Conservation (phyloP, 2,888 invertebrate species). For the Pherbina coryleti region DNA sequence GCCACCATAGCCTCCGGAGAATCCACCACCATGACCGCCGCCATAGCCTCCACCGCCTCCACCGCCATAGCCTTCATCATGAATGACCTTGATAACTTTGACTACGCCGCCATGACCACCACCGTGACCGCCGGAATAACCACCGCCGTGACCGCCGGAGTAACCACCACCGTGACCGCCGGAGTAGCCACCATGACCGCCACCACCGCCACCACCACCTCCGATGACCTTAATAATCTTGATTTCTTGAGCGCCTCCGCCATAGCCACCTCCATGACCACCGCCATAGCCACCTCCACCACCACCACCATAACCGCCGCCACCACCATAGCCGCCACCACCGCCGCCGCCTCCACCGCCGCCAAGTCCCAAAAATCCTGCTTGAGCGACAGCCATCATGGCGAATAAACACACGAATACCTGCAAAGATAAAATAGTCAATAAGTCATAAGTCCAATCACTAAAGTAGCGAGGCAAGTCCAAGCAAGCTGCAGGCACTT, state of each 20-base stretch:
- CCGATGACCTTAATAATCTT: constrained; percentile 39
- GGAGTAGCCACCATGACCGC: constrained; percentile 30
- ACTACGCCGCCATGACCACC: constrained; percentile 35
- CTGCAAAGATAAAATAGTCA: constrained; percentile 40
- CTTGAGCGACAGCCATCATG: constrained; percentile 45
- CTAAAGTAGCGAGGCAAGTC: background rate
- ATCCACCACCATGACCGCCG: constrained; percentile 37
- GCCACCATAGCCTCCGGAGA: constrained; percentile 12
- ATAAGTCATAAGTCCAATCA: too few species aligned
- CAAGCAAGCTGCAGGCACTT: background rate
- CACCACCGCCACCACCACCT: constrained; percentile 36
- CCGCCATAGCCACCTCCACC: constrained; percentile 31
- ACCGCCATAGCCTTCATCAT: constrained; percentile 42
- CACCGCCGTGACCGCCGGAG: constrained; percentile 36
- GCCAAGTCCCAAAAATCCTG: constrained; percentile 45
- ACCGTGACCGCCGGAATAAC: constrained; percentile 37
- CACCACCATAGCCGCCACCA: constrained; percentile 33
- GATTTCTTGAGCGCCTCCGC: constrained; percentile 37
- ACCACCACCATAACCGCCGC: constrained; percentile 17
- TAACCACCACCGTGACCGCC: constrained; percentile 31
- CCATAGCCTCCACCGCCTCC: constrained; percentile 48
- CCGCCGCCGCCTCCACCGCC: constrained; percentile 29
- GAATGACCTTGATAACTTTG: constrained; percentile 35
- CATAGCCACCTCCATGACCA: constrained; percentile 24
- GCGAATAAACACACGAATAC: constrained; percentile 50